phyloP scores from a whole-genome alignment of 2,888 invertebrate species.

The Mesochorus sp. region DNA sequence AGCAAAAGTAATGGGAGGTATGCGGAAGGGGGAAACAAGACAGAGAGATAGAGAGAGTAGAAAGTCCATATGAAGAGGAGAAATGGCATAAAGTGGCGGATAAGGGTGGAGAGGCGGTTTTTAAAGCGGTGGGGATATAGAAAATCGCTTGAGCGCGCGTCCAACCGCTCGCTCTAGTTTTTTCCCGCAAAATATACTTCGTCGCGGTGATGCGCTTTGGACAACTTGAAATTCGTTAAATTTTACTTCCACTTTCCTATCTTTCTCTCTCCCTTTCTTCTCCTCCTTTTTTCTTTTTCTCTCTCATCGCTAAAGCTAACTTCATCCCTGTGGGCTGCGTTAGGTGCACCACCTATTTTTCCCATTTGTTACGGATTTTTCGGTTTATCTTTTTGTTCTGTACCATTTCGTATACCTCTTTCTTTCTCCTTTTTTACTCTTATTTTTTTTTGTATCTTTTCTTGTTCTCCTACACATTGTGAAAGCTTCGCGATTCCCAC shows the following conservation, averaged over 20 bases:
- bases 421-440: not conserved
- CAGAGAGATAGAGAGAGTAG: not conserved
- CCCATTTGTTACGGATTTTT: slow-evolving; percentile 24
- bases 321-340: slow-evolving; percentile 4
- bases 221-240: slow-evolving; percentile 65
- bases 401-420: not conserved
- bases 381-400: slow-evolving; percentile 16
- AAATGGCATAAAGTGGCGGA: slow-evolving; percentile 15
- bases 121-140: not conserved
- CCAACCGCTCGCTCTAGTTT: slow-evolving; percentile 34
- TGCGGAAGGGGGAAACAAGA: not conserved
- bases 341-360: slow-evolving; percentile 20
- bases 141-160: slow-evolving; percentile 47
- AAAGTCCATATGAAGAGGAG: slow-evolving; percentile 19
- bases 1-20: no score
- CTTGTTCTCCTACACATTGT: not conserved
- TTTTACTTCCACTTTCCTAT: no score
- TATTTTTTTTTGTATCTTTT: not conserved
- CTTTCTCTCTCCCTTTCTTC: no score
- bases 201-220: slow-evolving; percentile 65
- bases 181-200: slow-evolving; percentile 51
- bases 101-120: slow-evolving; percentile 23
- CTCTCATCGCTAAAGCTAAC: not conserved
- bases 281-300: slow-evolving; percentile 5
- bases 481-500: not conserved